Evolutionary conservation across 2,888 invertebrate genomes (phyloP).

Genomic region (Paralinhomoeus sp.): DNA sequence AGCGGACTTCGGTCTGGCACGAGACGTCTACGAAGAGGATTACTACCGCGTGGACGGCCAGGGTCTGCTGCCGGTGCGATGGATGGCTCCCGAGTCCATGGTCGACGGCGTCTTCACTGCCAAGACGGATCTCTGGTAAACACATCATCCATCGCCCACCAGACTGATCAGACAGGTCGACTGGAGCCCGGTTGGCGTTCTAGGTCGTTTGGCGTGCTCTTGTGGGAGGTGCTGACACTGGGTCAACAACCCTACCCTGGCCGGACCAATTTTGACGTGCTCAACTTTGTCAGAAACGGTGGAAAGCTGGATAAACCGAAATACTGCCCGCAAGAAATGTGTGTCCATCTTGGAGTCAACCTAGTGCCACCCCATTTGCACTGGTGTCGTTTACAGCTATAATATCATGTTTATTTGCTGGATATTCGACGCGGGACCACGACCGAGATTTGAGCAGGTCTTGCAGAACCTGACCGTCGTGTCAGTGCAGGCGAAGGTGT

Average conservation of each 20-base stretch:
- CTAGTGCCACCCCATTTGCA: too few relatives aligned
- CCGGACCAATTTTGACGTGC: slow-evolving; percentile 66
- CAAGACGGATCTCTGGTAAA: slow-evolving; percentile 75
- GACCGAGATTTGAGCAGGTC: slow-evolving; percentile 43
- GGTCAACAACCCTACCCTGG: slow-evolving; percentile 93
- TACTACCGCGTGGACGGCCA: slow-evolving; percentile 81
- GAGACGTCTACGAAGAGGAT: slow-evolving; percentile 88
- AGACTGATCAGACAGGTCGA: too few relatives aligned
- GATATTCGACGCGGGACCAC: slow-evolving; percentile 53
- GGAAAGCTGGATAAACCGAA: slow-evolving; percentile 47
- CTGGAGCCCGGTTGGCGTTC: slow-evolving; percentile 1
- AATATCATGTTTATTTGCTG: slow-evolving; percentile 65
- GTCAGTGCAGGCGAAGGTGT: too few relatives aligned
- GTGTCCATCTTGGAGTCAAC: slow-evolving; percentile 11
- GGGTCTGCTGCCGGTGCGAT: slow-evolving; percentile 70
- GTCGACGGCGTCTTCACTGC: slow-evolving; percentile 86
- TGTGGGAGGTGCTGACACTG: slow-evolving; percentile 73
- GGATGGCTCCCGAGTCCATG: slow-evolving; percentile 95
- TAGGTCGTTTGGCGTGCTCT: slow-evolving; percentile 41
- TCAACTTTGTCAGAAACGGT: slow-evolving; percentile 64
- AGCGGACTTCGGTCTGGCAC: slow-evolving; percentile 69
- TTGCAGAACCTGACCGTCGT: slow-evolving; percentile 26
- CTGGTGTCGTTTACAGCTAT: slow-evolving; percentile 38
- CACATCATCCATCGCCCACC: slow-evolving; percentile 6
- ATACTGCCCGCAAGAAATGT: slow-evolving; percentile 51